Percentiles rank a stretch among this genome's conserved stretches.
Conservation (phyloP, 1,140 invertebrate species). For the Drosophila kanapiae region DNA sequence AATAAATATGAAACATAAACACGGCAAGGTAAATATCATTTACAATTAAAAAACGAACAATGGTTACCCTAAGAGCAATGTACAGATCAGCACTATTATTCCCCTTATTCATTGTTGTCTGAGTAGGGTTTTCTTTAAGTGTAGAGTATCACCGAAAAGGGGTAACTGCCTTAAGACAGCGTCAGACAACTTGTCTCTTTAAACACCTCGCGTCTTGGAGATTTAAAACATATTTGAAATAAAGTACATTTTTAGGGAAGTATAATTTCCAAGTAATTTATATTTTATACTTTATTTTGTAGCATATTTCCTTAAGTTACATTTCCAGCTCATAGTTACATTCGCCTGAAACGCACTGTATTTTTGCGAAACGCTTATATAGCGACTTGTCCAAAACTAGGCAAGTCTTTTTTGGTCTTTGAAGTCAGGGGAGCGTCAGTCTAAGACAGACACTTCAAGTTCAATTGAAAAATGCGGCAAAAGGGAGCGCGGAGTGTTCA, state of each 20-base stretch:
- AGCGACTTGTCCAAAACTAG: slow-evolving; percentile 39
- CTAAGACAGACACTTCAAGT: slow-evolving; percentile 69
- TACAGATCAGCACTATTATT: slow-evolving; percentile 15
- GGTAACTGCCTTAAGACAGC: not conserved
- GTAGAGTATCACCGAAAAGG: not conserved
- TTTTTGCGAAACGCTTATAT: slow-evolving; percentile 14
- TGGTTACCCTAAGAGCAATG: slow-evolving; percentile 7
- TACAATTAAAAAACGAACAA: slow-evolving; percentile 20
- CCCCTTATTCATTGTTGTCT: slow-evolving; percentile 4
- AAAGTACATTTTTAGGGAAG: not conserved
- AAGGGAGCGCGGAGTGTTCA: slow-evolving; percentile 6
- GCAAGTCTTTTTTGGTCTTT: slow-evolving; percentile 48
- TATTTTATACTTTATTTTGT: not conserved
- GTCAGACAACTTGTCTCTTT: slow-evolving; percentile 14
- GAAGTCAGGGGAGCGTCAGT: slow-evolving; percentile 41
- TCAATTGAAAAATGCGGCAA: slow-evolving; percentile 76
- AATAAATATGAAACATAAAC: slow-evolving; percentile 27
- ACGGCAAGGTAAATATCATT: slow-evolving; percentile 6
- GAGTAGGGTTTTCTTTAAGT: not conserved
- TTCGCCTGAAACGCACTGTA: slow-evolving; percentile 14
- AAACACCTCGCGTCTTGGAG: not conserved
- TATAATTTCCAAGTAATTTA: not conserved
- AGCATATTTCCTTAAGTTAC: too few species aligned
- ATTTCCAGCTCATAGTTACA: not conserved
- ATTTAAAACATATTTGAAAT: not conserved